Evolutionary conservation across 1,140 invertebrate species (phyloP).

Genomic region (Nasonia longicornis): DNA sequence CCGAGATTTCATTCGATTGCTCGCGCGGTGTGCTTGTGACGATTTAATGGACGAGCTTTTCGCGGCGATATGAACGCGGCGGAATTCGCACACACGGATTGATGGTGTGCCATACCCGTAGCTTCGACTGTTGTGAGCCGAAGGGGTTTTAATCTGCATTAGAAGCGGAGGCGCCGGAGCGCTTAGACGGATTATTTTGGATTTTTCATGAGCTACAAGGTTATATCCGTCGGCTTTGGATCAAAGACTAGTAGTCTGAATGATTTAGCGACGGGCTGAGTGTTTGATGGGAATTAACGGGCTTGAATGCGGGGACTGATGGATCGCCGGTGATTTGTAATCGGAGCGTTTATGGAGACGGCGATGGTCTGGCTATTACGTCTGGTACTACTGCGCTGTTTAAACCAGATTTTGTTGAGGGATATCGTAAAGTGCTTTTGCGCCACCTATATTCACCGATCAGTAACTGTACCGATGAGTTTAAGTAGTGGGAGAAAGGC

Average conservation of each 20-base stretch:
- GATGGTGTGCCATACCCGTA: too few species aligned
- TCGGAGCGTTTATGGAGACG: neutral
- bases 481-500: too few species aligned
- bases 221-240: conserved; percentile 1
- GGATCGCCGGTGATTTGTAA: neutral
- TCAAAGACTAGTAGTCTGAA: neutral
- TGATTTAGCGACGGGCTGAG: neutral
- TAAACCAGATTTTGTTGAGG: too few species aligned
- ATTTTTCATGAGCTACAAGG: conserved; percentile 40
- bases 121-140: neutral
- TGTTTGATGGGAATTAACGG: conserved; percentile 3
- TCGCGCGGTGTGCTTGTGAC: too few species aligned
- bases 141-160: conserved; percentile 37
- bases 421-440: too few species aligned
- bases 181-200: conserved; percentile 43
- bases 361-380: neutral
- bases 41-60: too few species aligned
- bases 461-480: too few species aligned
- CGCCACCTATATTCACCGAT: too few species aligned
- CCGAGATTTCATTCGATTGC: too few species aligned
- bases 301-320: neutral
- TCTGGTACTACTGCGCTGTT: neutral
- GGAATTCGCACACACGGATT: too few species aligned
- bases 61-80: too few species aligned
- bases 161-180: conserved; percentile 17